A percentile compares a stretch with the other conserved stretches of the same genome.
phyloP scores from a whole-genome alignment of 2,797 vertebrate species.

The Myotis myotis region DNA sequence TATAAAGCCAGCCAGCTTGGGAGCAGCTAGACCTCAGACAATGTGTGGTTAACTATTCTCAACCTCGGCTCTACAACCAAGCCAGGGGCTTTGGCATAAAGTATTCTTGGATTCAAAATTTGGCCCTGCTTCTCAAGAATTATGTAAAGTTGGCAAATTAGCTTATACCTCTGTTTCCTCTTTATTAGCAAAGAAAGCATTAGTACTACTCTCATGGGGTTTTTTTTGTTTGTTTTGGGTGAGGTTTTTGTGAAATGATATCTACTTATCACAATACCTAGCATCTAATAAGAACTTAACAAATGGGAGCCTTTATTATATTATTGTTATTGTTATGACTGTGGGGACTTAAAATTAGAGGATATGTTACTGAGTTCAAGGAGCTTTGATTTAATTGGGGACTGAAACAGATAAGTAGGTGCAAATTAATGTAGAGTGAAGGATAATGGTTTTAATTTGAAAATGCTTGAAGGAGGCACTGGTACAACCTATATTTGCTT shows the following conservation, averaged over 20 bases:
- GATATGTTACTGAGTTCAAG: background rate
- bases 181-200: conserved; percentile 7
- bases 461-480: background rate
- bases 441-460: background rate
- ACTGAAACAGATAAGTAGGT: conserved; percentile 10
- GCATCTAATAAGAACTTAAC: conserved; percentile 20
- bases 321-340: background rate
- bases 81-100: background rate
- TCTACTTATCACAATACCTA: conserved; percentile 4
- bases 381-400: conserved; percentile 19
- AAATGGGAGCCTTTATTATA: conserved; percentile 10
- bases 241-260: background rate
- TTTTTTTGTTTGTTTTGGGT: background rate
- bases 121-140: background rate
- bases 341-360: conserved; percentile 8
- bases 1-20: background rate
- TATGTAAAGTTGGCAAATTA: conserved; percentile 16
- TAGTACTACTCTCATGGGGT: background rate
- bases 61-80: accelerated
- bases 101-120: background rate
- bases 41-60: accelerated
- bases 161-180: background rate
- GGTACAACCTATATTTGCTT: background rate
- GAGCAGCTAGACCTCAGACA: background rate
- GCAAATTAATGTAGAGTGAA: conserved; percentile 14